Evolutionary conservation across 2,888 invertebrate genomes (phyloP).

Genomic region (Norana najaformis): DNA sequence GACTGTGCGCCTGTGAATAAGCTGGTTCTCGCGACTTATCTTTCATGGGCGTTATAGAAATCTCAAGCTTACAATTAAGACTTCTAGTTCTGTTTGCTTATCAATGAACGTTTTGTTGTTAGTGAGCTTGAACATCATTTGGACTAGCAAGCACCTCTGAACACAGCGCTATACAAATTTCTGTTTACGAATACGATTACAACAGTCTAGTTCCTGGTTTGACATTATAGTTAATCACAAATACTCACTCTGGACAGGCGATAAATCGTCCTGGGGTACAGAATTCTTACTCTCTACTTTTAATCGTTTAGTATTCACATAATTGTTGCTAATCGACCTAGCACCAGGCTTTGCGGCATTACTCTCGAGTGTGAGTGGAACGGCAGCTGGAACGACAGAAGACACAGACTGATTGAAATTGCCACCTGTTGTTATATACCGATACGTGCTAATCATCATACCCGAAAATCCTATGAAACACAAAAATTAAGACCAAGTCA

Average conservation of each 20-base stretch:
- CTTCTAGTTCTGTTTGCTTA: not conserved
- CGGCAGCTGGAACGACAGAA: slow-evolving; percentile 2
- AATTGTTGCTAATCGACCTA: not conserved
- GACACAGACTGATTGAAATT: not conserved
- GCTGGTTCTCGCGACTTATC: too few species aligned
- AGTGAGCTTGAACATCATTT: not conserved
- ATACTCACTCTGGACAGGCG: slow-evolving; percentile 5
- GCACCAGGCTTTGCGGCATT: not conserved
- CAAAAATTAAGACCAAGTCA: not conserved
- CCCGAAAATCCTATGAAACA: not conserved
- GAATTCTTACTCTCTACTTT: not conserved
- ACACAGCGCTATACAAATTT: not conserved
- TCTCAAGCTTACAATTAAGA: too few species aligned
- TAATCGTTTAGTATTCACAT: not conserved
- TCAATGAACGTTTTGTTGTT: not conserved
- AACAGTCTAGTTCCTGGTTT: not conserved
- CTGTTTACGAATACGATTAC: too few species aligned
- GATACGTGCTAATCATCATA: not conserved
- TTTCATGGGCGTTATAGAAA: too few species aligned
- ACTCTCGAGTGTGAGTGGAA: not conserved
- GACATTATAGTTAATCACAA: not conserved
- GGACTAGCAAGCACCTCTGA: not conserved
- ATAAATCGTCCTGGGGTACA: slow-evolving; percentile 8
- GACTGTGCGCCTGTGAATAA: too few species aligned
- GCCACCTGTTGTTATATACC: not conserved